Conservation (phyloP, 1,140 invertebrate species). For the Callitettix versicolor region DNA sequence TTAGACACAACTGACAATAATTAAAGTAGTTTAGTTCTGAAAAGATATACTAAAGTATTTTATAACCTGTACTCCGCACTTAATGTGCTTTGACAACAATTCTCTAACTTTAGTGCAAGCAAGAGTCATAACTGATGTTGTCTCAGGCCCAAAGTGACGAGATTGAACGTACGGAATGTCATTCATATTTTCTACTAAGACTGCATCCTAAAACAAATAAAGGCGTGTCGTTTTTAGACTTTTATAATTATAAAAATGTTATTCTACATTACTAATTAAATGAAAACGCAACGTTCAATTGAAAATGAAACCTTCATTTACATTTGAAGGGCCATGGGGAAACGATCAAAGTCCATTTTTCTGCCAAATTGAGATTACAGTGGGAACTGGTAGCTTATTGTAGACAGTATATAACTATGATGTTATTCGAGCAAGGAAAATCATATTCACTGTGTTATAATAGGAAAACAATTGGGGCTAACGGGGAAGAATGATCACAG, state of each 20-base stretch:
- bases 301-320: background rate
- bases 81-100: constrained; percentile 34
- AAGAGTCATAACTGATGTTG: constrained; percentile 55
- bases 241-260: background rate
- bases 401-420: too few species aligned
- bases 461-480: too few species aligned
- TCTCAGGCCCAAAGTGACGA: constrained; percentile 52
- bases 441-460: too few species aligned
- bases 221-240: background rate
- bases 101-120: constrained; percentile 43
- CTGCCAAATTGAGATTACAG: too few species aligned
- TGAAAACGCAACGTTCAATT: background rate
- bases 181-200: constrained; percentile 80
- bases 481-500: too few species aligned
- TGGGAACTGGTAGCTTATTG: too few species aligned
- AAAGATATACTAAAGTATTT: background rate
- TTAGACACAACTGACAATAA: too few species aligned
- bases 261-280: background rate
- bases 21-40: too few species aligned
- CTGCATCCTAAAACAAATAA: constrained; percentile 47
- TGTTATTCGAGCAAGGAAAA: too few species aligned
- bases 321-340: background rate
- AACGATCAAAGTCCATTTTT: too few species aligned
- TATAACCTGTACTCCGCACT: constrained; percentile 51
- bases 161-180: constrained; percentile 64